Conservation (phyloP, 1,140 invertebrate genomes). For the Triops longicaudatus region DNA sequence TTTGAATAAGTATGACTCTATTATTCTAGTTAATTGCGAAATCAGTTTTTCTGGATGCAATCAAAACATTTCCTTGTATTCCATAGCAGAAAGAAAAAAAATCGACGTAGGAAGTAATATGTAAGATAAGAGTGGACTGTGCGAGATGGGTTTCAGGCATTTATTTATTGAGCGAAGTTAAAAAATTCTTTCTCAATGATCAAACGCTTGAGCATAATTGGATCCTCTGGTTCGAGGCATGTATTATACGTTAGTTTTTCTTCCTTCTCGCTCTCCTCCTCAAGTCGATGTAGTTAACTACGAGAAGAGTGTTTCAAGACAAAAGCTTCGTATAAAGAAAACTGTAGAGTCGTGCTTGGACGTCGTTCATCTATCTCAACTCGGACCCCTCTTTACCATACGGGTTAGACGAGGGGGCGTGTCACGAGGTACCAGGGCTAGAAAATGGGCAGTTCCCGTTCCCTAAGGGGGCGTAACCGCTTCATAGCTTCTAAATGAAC, state of each 20-base stretch:
- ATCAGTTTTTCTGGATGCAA: no score
- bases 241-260: constrained; percentile 13
- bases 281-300: neutral
- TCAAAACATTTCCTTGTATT: no score
- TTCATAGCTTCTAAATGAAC: constrained; percentile 15
- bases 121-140: no score
- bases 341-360: neutral
- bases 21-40: no score
- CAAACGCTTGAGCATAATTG: neutral
- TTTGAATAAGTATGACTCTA: no score
- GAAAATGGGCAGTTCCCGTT: neutral
- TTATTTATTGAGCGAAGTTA: no score
- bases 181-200: no score
- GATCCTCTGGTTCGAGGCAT: neutral
- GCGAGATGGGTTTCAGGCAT: no score
- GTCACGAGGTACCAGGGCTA: neutral
- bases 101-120: no score
- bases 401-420: constrained; percentile 2
- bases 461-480: neutral
- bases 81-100: no score
- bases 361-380: neutral
- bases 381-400: neutral
- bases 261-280: neutral
- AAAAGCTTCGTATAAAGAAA: neutral
- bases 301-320: neutral